Conservation (phyloP, 2,113 vertebrate species). For the Gulo gulo region DNA sequence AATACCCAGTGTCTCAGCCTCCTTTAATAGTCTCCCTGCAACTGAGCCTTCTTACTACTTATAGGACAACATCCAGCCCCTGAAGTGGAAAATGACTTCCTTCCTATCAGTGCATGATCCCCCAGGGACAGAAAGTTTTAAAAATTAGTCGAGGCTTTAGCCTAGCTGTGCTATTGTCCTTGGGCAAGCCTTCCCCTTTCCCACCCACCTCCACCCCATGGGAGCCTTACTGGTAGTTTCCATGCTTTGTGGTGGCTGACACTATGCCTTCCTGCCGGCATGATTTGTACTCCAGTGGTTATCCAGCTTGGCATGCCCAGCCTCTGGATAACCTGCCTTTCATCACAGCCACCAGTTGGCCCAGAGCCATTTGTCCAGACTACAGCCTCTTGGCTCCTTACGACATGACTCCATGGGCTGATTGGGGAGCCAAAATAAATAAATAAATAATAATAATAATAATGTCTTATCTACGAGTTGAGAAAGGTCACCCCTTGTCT, state of each 20-base stretch:
- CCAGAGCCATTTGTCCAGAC: slow-evolving; percentile 37
- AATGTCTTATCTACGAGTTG: not conserved
- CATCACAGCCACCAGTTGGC: not conserved
- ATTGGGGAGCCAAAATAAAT: not conserved
- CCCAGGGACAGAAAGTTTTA: not conserved
- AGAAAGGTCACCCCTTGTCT: not conserved
- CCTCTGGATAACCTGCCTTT: slow-evolving; percentile 14
- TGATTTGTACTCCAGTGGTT: not conserved
- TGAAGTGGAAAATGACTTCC: not conserved
- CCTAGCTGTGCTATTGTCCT: not conserved
- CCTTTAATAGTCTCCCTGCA: not conserved
- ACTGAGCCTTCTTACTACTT: not conserved
- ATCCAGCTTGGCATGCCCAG: not conserved
- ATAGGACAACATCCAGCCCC: not conserved
- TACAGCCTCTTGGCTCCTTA: not conserved
- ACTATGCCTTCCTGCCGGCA: not conserved
- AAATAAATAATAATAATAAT: not conserved
- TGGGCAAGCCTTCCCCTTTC: not conserved
- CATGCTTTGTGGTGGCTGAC: not conserved
- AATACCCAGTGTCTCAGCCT: not conserved
- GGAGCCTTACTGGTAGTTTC: not conserved
- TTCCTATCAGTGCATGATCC: not conserved
- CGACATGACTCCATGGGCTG: not conserved
- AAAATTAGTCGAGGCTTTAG: not conserved
- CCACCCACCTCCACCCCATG: not conserved